Evolutionary conservation across 2,113 vertebrate species (phyloP).

Genomic region (Zosterops pallidus): DNA sequence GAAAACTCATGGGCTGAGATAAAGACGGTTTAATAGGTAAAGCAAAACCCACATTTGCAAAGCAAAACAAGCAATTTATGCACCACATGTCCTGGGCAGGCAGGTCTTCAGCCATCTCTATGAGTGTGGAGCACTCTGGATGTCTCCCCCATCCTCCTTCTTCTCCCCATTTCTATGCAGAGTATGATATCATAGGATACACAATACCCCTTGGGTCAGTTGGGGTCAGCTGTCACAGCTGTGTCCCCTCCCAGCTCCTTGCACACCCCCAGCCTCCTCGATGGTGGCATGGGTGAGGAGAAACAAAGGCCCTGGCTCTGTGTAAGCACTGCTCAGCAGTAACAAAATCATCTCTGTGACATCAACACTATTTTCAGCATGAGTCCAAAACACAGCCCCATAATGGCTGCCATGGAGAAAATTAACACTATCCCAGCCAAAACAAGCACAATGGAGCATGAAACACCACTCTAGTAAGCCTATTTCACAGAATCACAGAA

Average conservation of each 20-base stretch:
- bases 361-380: not conserved
- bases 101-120: not conserved
- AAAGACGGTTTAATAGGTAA: not conserved
- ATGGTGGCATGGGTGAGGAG: not conserved
- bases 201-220: not conserved
- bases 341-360: not conserved
- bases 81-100: not conserved
- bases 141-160: not conserved
- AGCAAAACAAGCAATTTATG: not conserved
- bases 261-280: fast-evolving
- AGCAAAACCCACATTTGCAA: not conserved
- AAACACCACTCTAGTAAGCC: not conserved
- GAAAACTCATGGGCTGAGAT: not conserved
- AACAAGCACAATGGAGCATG: not conserved
- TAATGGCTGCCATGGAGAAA: not conserved
- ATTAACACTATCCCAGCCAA: not conserved
- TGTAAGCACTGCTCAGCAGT: not conserved
- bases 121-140: not conserved
- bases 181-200: not conserved
- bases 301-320: not conserved
- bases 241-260: too few relatives aligned
- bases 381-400: not conserved
- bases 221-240: not conserved
- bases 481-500: not conserved
- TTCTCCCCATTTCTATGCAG: not conserved